Percentiles rank a stretch among this genome's conserved stretches.
phyloP scores from a whole-genome alignment of 1,140 invertebrate genomes.

The Camponotus vicinus region DNA sequence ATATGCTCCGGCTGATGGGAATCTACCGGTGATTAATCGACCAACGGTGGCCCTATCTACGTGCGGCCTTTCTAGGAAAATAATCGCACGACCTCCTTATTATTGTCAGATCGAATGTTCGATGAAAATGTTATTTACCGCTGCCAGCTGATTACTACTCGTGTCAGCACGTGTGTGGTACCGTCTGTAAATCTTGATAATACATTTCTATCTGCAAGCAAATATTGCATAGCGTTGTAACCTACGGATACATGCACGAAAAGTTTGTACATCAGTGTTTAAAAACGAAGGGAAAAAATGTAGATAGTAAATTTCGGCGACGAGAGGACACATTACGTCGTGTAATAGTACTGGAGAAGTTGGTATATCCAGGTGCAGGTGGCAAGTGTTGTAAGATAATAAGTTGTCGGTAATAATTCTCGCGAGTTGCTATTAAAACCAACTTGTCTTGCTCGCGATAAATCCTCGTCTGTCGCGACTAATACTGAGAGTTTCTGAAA shows the following conservation, averaged over 20 bases:
- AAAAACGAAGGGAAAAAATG: background rate
- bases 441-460: conserved; percentile 39
- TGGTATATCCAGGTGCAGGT: conserved; percentile 25
- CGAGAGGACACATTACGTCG: conserved; percentile 9
- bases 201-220: conserved; percentile 25
- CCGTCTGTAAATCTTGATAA: conserved; percentile 25
- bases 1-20: conserved; percentile 44
- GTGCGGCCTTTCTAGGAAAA: conserved; percentile 33
- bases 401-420: conserved; percentile 54
- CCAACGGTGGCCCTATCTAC: background rate
- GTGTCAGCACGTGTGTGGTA: conserved; percentile 27
- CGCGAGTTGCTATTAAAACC: conserved; percentile 54
- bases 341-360: conserved; percentile 41
- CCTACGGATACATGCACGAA: too few relatives aligned
- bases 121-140: conserved; percentile 63
- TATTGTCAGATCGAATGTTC: conserved; percentile 56
- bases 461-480: conserved; percentile 49
- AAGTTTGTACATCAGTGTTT: background rate
- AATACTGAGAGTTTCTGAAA: conserved; percentile 51
- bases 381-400: conserved; percentile 47
- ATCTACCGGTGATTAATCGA: conserved; percentile 65
- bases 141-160: conserved; percentile 36
- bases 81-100: conserved; percentile 67
- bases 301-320: background rate
- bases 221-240: background rate